Conservation (phyloP, 2,113 vertebrate genomes). For the Erythrocercus mccallii region DNA sequence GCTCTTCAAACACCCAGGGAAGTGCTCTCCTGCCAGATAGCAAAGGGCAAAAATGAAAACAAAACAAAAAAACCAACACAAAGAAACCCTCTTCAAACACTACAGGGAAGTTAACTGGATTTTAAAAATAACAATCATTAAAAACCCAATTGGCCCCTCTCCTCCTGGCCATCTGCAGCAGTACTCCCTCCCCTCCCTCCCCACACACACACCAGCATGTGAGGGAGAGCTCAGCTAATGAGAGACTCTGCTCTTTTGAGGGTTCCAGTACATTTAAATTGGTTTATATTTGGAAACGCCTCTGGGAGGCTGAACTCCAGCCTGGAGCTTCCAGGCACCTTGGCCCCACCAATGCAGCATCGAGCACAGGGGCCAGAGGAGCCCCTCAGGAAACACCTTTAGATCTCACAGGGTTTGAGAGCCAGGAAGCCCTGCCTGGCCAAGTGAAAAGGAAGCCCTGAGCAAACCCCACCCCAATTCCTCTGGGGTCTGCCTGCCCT, state of each 20-base stretch:
- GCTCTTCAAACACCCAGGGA: not conserved
- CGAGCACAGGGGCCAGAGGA: not conserved
- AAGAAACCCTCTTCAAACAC: not conserved
- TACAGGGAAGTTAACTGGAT: not conserved
- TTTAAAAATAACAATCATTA: not conserved
- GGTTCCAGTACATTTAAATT: not conserved
- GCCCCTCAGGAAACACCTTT: not conserved
- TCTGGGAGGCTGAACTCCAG: not conserved
- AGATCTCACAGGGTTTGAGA: not conserved
- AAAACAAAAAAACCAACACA: not conserved
- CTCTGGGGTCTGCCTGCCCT: not conserved
- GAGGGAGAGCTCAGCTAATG: not conserved
- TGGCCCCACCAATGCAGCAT: not conserved
- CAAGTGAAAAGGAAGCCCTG: not conserved
- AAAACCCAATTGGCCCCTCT: not conserved
- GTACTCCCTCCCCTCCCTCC: not conserved
- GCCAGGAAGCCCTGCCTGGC: not conserved
- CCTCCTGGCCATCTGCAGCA: not conserved
- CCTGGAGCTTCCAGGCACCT: not conserved
- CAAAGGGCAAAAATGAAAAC: not conserved
- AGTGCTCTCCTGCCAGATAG: not conserved
- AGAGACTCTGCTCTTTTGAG: not conserved
- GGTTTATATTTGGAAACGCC: not conserved
- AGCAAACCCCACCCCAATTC: not conserved
- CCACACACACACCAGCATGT: not conserved